Percentiles rank a stretch among this genome's conserved stretches.
Conservation (phyloP, 2,113 vertebrate species). For the Pongo pygmaeus region DNA sequence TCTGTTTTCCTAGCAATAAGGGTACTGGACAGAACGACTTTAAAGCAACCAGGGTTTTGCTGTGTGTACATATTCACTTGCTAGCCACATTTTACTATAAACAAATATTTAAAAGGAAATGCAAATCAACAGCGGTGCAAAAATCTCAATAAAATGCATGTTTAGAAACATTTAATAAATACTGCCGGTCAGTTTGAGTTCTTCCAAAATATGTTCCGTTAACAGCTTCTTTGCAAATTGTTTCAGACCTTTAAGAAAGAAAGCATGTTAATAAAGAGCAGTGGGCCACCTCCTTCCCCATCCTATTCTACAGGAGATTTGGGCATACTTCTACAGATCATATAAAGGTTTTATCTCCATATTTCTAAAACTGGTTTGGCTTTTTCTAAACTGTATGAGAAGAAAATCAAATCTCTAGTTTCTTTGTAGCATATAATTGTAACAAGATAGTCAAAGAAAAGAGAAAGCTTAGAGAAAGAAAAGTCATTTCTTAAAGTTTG, state of each 20-base stretch:
- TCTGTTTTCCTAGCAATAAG: background rate
- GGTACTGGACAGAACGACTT: background rate
- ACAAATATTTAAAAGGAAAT: background rate
- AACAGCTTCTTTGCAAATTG: background rate
- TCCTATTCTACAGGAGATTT: constrained; percentile 53
- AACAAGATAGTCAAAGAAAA: constrained; percentile 62
- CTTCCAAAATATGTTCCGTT: constrained; percentile 59
- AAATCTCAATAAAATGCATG: background rate
- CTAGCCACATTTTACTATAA: background rate
- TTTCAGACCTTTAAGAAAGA: constrained; percentile 38
- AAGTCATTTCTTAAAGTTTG: constrained; percentile 65
- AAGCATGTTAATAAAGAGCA: constrained; percentile 38
- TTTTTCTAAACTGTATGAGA: constrained; percentile 27
- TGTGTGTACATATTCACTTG: background rate
- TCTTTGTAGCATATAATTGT: constrained; percentile 46
- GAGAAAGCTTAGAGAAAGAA: constrained; percentile 65
- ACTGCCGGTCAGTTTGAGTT: background rate
- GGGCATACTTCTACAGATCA: constrained; percentile 25
- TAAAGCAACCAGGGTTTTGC: background rate
- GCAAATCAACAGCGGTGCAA: background rate
- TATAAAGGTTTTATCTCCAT: constrained; percentile 54
- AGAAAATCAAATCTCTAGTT: constrained; percentile 57
- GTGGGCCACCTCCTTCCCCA: constrained; percentile 19
- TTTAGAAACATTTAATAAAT: background rate
- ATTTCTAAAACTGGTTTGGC: background rate